Base-by-base conservation (phyloP, 2,797 vertebrate genomes). In the Delichon dasypus region DNA sequence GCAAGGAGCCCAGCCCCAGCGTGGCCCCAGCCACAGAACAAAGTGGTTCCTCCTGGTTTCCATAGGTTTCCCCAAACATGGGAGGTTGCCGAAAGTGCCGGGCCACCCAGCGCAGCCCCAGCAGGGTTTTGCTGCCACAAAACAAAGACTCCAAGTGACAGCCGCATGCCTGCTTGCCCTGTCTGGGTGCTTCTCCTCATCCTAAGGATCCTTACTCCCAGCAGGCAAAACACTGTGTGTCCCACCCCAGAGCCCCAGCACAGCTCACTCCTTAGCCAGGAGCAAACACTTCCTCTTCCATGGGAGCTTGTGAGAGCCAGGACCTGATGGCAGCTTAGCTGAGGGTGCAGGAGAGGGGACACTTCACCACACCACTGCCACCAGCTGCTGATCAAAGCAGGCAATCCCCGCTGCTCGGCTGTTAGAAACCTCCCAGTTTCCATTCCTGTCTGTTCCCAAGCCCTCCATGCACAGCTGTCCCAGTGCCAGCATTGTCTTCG, bases 401-500 rank as follows among this genome's bases (percentile, higher is more conserved):
- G 34, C 62, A 57, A 7, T 73, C 54, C 81, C 78, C 3, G 12
- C 72, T 27, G 42, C 71, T 86, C 0, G 0, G 73, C 4, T 2
- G 55, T 70, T 55, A 85, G 67, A 92, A 92, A 70, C 89, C 92
- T 93, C 95, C 86, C 80, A 25, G 90, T 92, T 87, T 88, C 70
- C 86, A 90, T 62, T 57, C 47, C 71, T 0, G 11, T n/a, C 92
- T 89, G 94, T 87, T 93, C 95, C 90, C 94, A 65, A 80, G 77
- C 64, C 74, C 81, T 90, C 67, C 88, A 85, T 58, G 77, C 88
- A 44, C 88, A 78, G 86, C 74, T 96, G 90, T 96, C 86, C 64
- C 4, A 0, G 40, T 90, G 94, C 96, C 96, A 96, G 96, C 92
- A 96, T 92, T 96, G 96, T 94, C 94, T 94, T 78, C 1, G 10